Conservation (phyloP, 2,888 invertebrate species). For the Nemotelus pantherinus region DNA sequence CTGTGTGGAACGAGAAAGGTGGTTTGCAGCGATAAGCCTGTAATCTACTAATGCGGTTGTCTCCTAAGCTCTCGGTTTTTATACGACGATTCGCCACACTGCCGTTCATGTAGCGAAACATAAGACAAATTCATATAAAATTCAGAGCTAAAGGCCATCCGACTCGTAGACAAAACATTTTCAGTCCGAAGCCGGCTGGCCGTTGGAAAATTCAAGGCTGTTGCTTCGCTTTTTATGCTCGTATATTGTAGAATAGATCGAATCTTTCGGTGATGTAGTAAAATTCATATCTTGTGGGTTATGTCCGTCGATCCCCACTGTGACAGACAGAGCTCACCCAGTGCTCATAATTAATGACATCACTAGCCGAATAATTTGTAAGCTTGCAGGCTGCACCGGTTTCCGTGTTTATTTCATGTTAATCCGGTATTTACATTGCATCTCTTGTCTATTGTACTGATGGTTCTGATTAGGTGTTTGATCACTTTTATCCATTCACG, state of each 20-base stretch:
- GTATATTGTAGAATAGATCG: constrained; percentile 25
- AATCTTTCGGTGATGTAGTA: not conserved
- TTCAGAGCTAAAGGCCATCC: constrained; percentile 38
- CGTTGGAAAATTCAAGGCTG: constrained; percentile 40
- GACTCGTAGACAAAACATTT: constrained; percentile 24
- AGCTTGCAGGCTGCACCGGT: constrained; percentile 29
- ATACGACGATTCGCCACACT: constrained; percentile 28
- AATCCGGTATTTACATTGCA: not conserved
- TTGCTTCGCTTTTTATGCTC: not conserved
- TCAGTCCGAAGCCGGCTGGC: not conserved
- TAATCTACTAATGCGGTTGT: constrained; percentile 21
- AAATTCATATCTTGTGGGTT: not conserved
- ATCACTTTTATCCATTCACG: no score
- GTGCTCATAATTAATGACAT: not conserved
- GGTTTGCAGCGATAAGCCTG: constrained; percentile 29
- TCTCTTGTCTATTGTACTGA: no score
- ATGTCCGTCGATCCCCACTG: constrained; percentile 6
- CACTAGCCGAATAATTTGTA: not conserved
- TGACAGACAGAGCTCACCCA: constrained; percentile 1
- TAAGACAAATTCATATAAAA: constrained; percentile 11
- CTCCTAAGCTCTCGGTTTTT: constrained; percentile 27
- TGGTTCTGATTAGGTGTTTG: no score
- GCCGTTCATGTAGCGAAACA: constrained; percentile 1
- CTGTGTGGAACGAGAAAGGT: not conserved
- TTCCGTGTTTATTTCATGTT: not conserved